These are phyloP conservation scores for Falcunculus frontatus DNA, from an alignment of 2,113 vertebrate genomes.

Conservation along the genomic window DNA sequence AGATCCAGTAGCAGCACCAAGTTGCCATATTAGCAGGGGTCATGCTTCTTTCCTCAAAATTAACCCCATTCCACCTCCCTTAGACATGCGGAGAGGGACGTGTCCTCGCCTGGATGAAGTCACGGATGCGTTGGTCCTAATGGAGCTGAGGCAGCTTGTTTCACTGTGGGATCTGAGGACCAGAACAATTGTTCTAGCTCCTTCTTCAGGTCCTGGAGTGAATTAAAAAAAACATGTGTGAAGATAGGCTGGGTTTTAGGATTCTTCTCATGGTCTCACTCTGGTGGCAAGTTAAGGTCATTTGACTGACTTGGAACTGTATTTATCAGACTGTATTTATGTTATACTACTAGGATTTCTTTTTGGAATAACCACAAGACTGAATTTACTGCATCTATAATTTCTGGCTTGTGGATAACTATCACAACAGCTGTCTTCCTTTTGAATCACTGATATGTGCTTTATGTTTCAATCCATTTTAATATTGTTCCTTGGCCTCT, in stretches of 20 bases:
- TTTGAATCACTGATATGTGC: neutral
- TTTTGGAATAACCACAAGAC: neutral
- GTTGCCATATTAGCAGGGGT: neutral
- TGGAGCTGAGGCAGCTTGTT: neutral
- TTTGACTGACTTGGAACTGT: neutral
- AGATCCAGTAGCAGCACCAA: neutral
- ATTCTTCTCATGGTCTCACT: neutral
- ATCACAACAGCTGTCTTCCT: neutral
- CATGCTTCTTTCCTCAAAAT: neutral
- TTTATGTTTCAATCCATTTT: neutral
- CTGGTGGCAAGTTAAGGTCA: neutral
- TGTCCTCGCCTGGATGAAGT: accelerated
- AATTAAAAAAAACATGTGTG: neutral
- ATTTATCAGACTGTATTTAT: neutral
- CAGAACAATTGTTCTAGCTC: accelerated
- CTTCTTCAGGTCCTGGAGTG: neutral
- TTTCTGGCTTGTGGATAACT: neutral
- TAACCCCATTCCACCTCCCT: neutral
- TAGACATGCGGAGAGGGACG: neutral
- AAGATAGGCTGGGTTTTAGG: neutral
- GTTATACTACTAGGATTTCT: neutral
- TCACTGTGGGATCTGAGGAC: neutral
- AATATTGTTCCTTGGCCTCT: neutral
- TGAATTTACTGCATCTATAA: neutral
- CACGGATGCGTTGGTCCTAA: neutral